Base-by-base conservation (phyloP, 2,113 vertebrate genomes). In the Chaenocephalus aceratus region DNA sequence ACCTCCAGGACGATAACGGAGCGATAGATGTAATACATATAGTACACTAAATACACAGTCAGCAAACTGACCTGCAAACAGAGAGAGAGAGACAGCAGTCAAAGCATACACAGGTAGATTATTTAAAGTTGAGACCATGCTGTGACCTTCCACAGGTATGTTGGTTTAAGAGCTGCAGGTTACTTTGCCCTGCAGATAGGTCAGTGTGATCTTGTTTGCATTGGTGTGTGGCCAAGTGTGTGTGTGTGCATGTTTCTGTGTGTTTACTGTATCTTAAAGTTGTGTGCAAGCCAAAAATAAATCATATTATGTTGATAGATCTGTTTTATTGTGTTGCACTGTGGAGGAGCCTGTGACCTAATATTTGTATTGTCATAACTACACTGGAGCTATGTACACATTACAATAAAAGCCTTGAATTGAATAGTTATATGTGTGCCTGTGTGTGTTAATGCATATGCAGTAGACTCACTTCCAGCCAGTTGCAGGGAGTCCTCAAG, bases 401-500 rank as follows among this genome's bases (percentile, higher is more conserved):
- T 30, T 30, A 30, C 26, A 30, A 30, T 30, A 30, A 3, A 30
- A 30, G 26, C 26, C 3, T 30, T 30, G 26, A 30, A 30, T 30
- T 3, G 2, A 30, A 30, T 30, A 30, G 23, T 5, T 2, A 41
- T 54, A 65, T 45, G 18, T 75, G 45, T 70, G 5, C 2, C 2
- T 48, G 4, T 34, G 14, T 51, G 21, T 70, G 41, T 63, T 49
- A 52, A 9, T 26, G 6, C 21, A 52, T 30, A 23, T 54, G 34
- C n/a, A 12, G 8, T 4, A 13, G 41, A 80, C 91, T 93, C 86
- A 96, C 96, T 91, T 97, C 93, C 46, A 96, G 75, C 94, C 94
- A 96, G 77, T 63, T 94, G 60, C 86, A 75, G 0, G 92, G 82
- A 56, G 86, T 89, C 52, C 49, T 88, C 88, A 90, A 95, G 75